Evolutionary conservation across 2,113 vertebrate genomes (phyloP), one percentile per base, ranked within the genome.

Genomic region (Coracopsis vasa): DNA sequence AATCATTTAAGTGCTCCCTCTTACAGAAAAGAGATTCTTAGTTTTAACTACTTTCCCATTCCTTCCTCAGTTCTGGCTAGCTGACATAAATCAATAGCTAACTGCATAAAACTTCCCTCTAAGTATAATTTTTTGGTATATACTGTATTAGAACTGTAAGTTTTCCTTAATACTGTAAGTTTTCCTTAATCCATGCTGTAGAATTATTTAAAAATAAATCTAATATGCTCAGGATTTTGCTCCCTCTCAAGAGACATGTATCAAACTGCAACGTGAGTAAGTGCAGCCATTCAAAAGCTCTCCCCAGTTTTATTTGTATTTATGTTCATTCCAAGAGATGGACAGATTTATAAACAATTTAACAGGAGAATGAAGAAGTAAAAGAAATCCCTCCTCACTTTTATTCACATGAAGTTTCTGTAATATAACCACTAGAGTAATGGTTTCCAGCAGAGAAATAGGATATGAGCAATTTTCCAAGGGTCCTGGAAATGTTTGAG

Each of bases 211-310:
- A 64, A 64, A 80, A 48, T 47, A 39, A 58, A 74, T 62, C 48
- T n/a, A 65, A 50, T 18, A 92, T 2, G 16, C 19, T 39, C 16
- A 77, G 19, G 11, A 16, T 18, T 82, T 82, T 82, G 56, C n/a
- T 71, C 37, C 20, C 28, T 70, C 17, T 31, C 28, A 82, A 64
- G 78, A 77, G 33, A 50, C 16, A 54, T 0, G 0, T 37, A 70
- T 48, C 31, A 51, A 70, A 45, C 18, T 20, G 35, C 28, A 77
- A 64, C 0, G 0, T 37, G 27, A 2, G 0, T 13, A 75, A 56
- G 33, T 44, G 70, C 7, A 42, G 48, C 27, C 27, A 50, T 62
- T 86, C 41, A 53, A 73, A 75, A 29, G 27, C 27, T 86, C 48
- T 62, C 47, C 9, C 15, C 2, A 3, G 15, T n/a, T 82, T 70